These are phyloP conservation scores for Zhengitettix transpicula DNA, from an alignment of 2,888 invertebrate genomes.

Conservation along the genomic window DNA sequence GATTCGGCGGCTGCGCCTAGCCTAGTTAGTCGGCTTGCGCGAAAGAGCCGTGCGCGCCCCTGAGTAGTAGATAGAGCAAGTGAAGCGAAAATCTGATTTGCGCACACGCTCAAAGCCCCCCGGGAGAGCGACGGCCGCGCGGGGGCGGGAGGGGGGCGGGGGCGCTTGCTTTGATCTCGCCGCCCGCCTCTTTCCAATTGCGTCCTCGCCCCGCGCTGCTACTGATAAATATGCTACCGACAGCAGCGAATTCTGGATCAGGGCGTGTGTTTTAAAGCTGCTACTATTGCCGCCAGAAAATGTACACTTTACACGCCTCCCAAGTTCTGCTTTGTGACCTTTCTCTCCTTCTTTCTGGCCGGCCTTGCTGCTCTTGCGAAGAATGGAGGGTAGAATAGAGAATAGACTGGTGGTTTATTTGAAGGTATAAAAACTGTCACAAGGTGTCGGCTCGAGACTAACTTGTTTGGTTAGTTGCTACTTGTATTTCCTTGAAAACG, in stretches of 20 bases:
- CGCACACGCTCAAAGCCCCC: conserved; percentile 11
- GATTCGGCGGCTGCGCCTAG: conserved; percentile 5
- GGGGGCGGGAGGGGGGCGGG: background rate
- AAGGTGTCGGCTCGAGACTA: too few species aligned
- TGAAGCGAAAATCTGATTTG: conserved; percentile 18
- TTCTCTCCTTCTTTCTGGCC: too few species aligned
- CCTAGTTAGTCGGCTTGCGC: background rate
- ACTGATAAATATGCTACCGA: conserved; percentile 1
- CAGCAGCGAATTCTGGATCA: background rate
- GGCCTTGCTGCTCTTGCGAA: too few species aligned
- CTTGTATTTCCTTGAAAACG: too few species aligned
- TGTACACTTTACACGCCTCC: too few species aligned
- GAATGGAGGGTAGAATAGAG: too few species aligned
- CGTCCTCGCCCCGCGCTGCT: background rate
- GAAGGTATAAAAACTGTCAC: too few species aligned
- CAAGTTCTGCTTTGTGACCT: too few species aligned
- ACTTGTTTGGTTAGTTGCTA: too few species aligned
- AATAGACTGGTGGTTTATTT: too few species aligned
- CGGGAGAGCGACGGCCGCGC: background rate
- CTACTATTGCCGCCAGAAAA: too few species aligned
- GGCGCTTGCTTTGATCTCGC: background rate
- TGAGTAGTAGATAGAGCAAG: conserved; percentile 12
- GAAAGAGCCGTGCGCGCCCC: conserved; percentile 21
- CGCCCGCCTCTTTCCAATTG: conserved; percentile 2
- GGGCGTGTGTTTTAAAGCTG: too few species aligned